A percentile compares a stretch with the other conserved stretches of the same genome.
Conservation (phyloP, 2,888 invertebrate genomes). For the Panorpa germanica region DNA sequence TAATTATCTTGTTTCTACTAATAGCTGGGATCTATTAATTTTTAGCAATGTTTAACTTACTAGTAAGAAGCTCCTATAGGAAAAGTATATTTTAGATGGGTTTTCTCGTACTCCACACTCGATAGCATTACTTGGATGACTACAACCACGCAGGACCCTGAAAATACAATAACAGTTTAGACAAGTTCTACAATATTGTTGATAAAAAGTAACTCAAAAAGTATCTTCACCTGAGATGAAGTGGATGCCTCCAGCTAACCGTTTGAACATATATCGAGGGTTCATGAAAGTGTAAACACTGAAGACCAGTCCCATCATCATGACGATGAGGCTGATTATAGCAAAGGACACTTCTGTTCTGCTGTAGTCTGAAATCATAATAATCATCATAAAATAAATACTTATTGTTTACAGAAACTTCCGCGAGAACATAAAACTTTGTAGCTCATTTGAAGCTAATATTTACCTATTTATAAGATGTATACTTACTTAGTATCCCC, state of each 20-base stretch:
- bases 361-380: constrained; percentile 46
- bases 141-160: constrained; percentile 60
- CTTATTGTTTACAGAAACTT: constrained; percentile 2
- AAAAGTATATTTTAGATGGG: constrained; percentile 41
- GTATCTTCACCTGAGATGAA: constrained; percentile 53
- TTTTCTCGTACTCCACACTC: constrained; percentile 49
- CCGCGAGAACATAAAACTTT: constrained; percentile 6
- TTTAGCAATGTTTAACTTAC: constrained; percentile 22
- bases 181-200: neutral
- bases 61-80: constrained; percentile 42
- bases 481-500: constrained; percentile 31
- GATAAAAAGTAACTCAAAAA: neutral
- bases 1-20: neutral
- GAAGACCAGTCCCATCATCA: constrained; percentile 65
- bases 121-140: constrained; percentile 66
- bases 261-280: constrained; percentile 75
- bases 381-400: constrained; percentile 4
- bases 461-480: constrained; percentile 1
- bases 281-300: constrained; percentile 69
- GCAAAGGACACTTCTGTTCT: constrained; percentile 71
- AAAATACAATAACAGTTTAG: constrained; percentile 15
- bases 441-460: neutral
- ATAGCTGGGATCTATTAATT: neutral
- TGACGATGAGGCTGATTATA: constrained; percentile 60
- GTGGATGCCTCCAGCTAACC: constrained; percentile 68